Evolutionary conservation across 2,888 invertebrate genomes (phyloP), one percentile per base, ranked within the genome.

Genomic region (Scaptomyza caliginosa): DNA sequence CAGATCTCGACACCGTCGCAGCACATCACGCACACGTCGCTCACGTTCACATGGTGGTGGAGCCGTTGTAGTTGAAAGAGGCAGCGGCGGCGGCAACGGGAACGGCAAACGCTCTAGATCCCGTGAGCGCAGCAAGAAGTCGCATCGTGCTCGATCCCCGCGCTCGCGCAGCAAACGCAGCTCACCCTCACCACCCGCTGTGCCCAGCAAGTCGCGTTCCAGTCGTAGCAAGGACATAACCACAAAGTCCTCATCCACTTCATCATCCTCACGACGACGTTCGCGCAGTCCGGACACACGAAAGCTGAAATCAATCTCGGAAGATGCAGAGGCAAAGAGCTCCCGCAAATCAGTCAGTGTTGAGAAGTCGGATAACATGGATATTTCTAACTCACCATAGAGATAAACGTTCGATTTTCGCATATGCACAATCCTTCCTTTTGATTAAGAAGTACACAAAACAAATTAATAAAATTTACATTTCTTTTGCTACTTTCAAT

Each of bases 341-440:
- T 83, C 88, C 36, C 88, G 90, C 80, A 93, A 86, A 90, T 93
- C 84, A 85, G 92, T 89, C 88, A 93, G 90, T 76, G 92, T 69
- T 4, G 93, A 93, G 77, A 93, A 93, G 81, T 91, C 94, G 1
- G 95, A 95, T 90, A 95, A 95, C 89, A 95, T 95, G 95, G 95
- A 95, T 90, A 95, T 95, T 90, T 95, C 95, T 13, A 95, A 95
- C 91, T 95, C 95, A 60, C 95, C 95, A 54, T 95, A 93, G 91
- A 71, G n/a, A 24, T 39, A 11, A 36, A 43, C 28, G 13, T 45
- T 24, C n/a, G 28, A 43, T 39, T 5, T 8, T 13, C 8, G 39
- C 49, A 42, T 19, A 24, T 26, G 39, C 28, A 23, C 19, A 26
- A 4, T 16, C n/a, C 26, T 11, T 8, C 6, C 11, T 26, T 40